Percentiles rank a stretch among this genome's conserved stretches.
Conservation (phyloP, 2,797 vertebrate species). For the Clamator glandarius region DNA sequence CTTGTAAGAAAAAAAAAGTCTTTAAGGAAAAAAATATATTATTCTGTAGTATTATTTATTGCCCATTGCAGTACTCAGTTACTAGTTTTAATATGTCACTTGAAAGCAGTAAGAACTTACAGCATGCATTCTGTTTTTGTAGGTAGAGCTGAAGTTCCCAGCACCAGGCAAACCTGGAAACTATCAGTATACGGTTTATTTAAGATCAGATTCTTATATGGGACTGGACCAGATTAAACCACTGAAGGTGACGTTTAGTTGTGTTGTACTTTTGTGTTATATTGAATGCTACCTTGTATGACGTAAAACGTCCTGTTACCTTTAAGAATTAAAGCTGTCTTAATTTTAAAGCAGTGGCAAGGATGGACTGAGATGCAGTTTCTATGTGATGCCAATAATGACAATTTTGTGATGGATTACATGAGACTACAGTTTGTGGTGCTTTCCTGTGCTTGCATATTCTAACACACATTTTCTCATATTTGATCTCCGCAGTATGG, state of each 20-base stretch:
- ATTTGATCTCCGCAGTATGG: background rate
- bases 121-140: conserved; percentile 47
- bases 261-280: background rate
- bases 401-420: background rate
- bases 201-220: conserved; percentile 96
- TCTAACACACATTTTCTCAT: background rate
- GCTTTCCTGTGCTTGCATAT: background rate
- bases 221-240: conserved; percentile 97
- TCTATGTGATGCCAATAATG: background rate
- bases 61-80: background rate
- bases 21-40: background rate
- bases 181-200: conserved; percentile 97
- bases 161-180: conserved; percentile 97
- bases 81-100: background rate
- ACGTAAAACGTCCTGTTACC: background rate
- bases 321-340: background rate
- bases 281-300: background rate
- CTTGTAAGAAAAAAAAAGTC: background rate
- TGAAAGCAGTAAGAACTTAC: background rate
- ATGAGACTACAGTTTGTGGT: background rate
- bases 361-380: fast-evolving
- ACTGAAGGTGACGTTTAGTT: conserved; percentile 85
- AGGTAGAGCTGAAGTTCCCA: conserved; percentile 99
- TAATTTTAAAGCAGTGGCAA: background rate
- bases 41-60: background rate